These are phyloP conservation scores for Recurvirostra avosetta DNA, from an alignment of 2,113 vertebrate genomes.

Conservation along the genomic window DNA sequence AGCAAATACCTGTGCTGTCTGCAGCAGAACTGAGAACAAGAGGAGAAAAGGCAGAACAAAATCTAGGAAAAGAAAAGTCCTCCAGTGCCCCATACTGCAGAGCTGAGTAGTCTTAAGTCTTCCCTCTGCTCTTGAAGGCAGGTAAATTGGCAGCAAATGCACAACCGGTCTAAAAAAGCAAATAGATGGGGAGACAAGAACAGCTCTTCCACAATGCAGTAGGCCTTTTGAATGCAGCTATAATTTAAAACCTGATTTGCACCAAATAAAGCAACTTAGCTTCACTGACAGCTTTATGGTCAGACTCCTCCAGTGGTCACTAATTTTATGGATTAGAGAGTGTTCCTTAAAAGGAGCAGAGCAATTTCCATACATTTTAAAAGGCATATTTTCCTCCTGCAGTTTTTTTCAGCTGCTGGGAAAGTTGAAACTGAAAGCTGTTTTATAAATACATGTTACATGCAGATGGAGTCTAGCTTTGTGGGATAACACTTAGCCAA, in stretches of 20 bases:
- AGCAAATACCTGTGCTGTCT: neutral
- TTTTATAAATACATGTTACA: slow-evolving; percentile 43
- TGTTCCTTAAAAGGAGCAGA: slow-evolving; percentile 12
- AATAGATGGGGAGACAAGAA: neutral
- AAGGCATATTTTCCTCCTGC: neutral
- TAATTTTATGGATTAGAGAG: slow-evolving; percentile 2
- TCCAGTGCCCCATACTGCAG: neutral
- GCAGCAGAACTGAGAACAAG: neutral
- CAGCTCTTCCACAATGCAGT: neutral
- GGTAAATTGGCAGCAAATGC: neutral
- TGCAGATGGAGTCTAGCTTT: slow-evolving; percentile 54
- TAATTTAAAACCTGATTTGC: neutral
- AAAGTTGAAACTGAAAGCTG: slow-evolving; percentile 29
- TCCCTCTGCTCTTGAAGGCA: neutral
- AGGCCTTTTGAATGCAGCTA: neutral
- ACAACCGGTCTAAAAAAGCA: neutral
- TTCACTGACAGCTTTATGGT: neutral
- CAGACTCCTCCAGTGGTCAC: neutral
- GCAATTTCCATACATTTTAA: neutral
- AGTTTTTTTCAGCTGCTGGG: neutral
- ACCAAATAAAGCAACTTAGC: neutral
- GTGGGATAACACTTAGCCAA: slow-evolving; percentile 58
- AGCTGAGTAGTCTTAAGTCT: neutral
- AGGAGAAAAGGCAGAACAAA: neutral
- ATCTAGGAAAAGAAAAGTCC: neutral